These are phyloP conservation scores for Muscidifurax raptorellus DNA, from an alignment of 1,140 invertebrate species.

Conservation along the genomic window DNA sequence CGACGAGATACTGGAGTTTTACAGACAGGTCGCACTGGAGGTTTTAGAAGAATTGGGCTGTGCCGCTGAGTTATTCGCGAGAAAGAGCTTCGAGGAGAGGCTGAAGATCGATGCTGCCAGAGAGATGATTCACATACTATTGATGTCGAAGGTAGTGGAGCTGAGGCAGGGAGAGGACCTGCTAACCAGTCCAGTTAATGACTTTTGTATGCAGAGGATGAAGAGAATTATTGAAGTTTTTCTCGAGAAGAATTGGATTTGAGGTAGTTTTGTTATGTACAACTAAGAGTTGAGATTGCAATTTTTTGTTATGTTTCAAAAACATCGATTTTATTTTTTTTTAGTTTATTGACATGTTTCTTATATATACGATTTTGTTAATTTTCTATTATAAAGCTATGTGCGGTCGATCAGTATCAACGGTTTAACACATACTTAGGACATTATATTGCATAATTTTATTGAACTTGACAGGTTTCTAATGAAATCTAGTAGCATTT, in stretches of 20 bases:
- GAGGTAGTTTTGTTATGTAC: background rate
- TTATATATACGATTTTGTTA: no score
- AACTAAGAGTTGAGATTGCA: no score
- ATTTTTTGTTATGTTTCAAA: no score
- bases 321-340: no score
- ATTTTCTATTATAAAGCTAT: no score
- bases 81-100: conserved; percentile 58
- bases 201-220: conserved; percentile 45
- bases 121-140: conserved; percentile 63
- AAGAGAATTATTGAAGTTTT: conserved; percentile 48
- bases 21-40: conserved; percentile 74
- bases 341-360: no score
- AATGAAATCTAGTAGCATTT: no score
- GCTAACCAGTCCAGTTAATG: background rate
- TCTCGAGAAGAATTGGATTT: conserved; percentile 42
- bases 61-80: conserved; percentile 53
- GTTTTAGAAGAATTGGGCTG: conserved; percentile 62
- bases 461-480: no score
- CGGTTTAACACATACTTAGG: no score
- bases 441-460: no score
- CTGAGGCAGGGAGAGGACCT: conserved; percentile 54
- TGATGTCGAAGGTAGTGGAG: conserved; percentile 67
- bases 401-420: no score
- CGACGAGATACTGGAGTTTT: conserved; percentile 74
- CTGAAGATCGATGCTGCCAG: conserved; percentile 53